phyloP scores from a whole-genome alignment of 2,797 vertebrate genomes.

The Tamandua tetradactyla region DNA sequence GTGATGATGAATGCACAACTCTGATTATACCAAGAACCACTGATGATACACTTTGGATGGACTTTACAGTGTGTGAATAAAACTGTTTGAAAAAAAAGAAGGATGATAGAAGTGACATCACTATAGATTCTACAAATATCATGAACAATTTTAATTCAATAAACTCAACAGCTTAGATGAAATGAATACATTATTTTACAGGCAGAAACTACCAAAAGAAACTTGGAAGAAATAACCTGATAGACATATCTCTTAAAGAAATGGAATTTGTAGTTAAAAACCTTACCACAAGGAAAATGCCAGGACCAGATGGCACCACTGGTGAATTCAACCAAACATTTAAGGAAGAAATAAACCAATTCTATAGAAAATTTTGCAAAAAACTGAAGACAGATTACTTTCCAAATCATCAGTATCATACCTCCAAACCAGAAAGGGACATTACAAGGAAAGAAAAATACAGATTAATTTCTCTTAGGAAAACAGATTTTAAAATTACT shows the following conservation, averaged over 20 bases:
- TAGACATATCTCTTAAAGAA: neutral
- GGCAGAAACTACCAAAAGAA: neutral
- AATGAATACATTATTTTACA: neutral
- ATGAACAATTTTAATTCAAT: neutral
- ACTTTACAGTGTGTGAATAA: too few species aligned
- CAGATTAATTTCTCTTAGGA: neutral
- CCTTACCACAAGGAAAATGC: neutral
- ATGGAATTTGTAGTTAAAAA: neutral
- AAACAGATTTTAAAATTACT: neutral
- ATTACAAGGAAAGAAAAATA: neutral
- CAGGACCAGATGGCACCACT: neutral
- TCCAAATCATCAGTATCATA: neutral
- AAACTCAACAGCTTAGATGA: neutral
- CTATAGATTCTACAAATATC: neutral
- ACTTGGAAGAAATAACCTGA: neutral
- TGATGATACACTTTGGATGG: too few species aligned
- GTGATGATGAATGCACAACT: too few species aligned
- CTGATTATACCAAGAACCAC: too few species aligned
- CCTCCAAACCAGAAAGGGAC: neutral
- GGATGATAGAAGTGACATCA: neutral
- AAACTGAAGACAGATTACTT: neutral
- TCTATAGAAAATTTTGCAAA: conserved; percentile 1
- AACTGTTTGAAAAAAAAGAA: neutral
- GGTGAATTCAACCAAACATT: neutral
- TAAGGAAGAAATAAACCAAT: neutral